A percentile compares a stretch with the other conserved stretches of the same genome.
These are phyloP conservation scores for Calliphora vomitoria DNA, from an alignment of 2,888 invertebrate species.

Conservation along the genomic window DNA sequence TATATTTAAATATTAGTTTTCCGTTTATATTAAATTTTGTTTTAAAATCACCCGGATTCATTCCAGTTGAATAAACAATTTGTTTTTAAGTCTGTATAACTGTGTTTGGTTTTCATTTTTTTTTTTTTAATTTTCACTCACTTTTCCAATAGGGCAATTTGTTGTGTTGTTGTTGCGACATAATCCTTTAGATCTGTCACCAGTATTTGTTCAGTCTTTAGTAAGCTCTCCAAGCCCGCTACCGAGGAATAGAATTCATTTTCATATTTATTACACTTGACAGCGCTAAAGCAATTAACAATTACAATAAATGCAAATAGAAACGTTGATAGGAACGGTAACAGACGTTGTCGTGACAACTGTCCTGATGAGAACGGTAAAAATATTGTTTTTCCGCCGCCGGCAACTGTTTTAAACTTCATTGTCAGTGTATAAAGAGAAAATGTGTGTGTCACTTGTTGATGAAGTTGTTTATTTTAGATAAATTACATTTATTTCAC, in stretches of 20 bases:
- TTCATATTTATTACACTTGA: constrained; percentile 57
- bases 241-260: constrained; percentile 81
- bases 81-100: background rate
- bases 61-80: constrained; percentile 36
- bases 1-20: background rate
- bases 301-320: constrained; percentile 25
- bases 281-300: constrained; percentile 43
- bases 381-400: background rate
- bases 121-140: constrained; percentile 70
- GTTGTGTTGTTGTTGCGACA: constrained; percentile 74
- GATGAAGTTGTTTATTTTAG: constrained; percentile 20
- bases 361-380: background rate
- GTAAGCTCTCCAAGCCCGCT: constrained; percentile 78
- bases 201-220: constrained; percentile 79
- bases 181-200: constrained; percentile 77
- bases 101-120: background rate
- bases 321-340: constrained; percentile 16
- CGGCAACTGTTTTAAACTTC: constrained; percentile 24
- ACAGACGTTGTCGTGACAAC: constrained; percentile 10
- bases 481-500: constrained; percentile 32
- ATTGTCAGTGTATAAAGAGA: background rate
- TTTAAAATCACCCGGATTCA: background rate
- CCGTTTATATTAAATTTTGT: background rate
- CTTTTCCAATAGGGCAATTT: constrained; percentile 78
- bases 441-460: background rate